A percentile compares a stretch with the other conserved stretches of the same genome.
Evolutionary conservation across 2,888 invertebrate species (phyloP).

Genomic region (Eristalis pertinax): DNA sequence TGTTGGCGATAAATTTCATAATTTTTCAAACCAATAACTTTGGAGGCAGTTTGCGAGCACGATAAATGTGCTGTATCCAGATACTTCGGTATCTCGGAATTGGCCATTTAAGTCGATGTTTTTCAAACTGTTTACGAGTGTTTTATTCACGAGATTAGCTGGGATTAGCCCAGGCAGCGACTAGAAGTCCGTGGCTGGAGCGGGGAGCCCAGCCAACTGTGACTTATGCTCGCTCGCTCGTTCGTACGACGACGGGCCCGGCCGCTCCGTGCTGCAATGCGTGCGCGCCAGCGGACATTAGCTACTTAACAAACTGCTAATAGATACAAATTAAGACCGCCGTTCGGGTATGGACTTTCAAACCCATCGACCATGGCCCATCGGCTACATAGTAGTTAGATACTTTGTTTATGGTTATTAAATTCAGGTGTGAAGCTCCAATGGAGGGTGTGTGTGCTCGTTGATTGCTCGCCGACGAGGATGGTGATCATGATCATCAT

Average conservation of each 20-base stretch:
- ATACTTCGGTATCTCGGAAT: conserved; percentile 54
- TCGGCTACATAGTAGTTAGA: conserved; percentile 25
- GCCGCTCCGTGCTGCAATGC: conserved; percentile 32
- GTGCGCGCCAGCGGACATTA: neutral
- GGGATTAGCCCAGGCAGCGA: neutral
- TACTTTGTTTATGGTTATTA: conserved; percentile 49
- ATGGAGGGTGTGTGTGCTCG: conserved; percentile 7
- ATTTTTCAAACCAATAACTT: conserved; percentile 33
- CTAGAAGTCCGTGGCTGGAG: conserved; percentile 5
- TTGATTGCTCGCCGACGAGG: neutral
- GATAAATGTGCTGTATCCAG: conserved; percentile 40
- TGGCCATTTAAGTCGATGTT: conserved; percentile 54
- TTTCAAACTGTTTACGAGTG: conserved; percentile 55
- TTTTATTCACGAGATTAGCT: conserved; percentile 53
- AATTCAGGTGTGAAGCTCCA: conserved; percentile 39
- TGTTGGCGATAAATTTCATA: conserved; percentile 46
- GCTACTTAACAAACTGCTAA: conserved; percentile 51
- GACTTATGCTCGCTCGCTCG: neutral
- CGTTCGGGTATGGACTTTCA: neutral
- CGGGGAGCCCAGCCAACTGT: conserved; percentile 4
- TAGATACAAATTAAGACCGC: conserved; percentile 50
- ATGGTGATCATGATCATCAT: neutral
- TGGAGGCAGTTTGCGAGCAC: conserved; percentile 34
- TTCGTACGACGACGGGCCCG: too few species aligned
- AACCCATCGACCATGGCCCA: neutral